Evolutionary conservation across 30 jellyfish, hydroid and myxozoan species (phyloP).

Genomic region (Catostylus mosaicus): DNA sequence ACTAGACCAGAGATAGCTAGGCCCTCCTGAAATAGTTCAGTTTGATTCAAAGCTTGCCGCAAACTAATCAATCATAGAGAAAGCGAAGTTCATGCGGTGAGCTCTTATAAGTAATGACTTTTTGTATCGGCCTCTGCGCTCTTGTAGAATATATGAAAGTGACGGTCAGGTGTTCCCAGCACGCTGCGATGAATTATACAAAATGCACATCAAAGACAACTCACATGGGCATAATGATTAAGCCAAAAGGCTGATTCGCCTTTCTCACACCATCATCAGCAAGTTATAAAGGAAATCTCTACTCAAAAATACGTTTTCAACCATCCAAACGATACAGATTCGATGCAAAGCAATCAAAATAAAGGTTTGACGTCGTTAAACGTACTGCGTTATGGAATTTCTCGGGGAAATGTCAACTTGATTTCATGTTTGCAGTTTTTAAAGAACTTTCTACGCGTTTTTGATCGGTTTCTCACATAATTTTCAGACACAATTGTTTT

Average conservation of each 20-base stretch:
- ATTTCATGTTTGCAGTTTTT: no score
- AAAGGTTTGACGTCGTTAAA: no score
- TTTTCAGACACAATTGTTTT: no score
- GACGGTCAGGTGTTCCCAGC: constrained; percentile 62
- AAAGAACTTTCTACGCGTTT: no score
- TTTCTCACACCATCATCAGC: constrained; percentile 45
- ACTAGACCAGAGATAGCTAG: not conserved
- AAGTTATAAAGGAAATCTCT: not conserved
- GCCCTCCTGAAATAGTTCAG: not conserved
- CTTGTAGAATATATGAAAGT: constrained; percentile 37
- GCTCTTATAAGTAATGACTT: constrained; percentile 16
- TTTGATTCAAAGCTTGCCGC: constrained; percentile 27
- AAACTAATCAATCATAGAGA: constrained; percentile 4
- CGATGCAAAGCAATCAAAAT: no score
- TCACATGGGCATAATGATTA: not conserved
- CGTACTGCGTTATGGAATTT: no score
- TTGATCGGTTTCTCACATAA: no score
- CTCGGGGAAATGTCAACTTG: no score
- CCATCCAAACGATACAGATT: no score
- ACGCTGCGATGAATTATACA: constrained; percentile 30
- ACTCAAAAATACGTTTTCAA: not conserved
- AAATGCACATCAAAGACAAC: constrained; percentile 12
- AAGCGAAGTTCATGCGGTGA: constrained; percentile 56
- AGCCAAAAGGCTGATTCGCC: not conserved
- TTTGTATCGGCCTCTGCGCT: constrained; percentile 36